Conservation (phyloP, 2,888 invertebrate species). For the Coenonympha glycerion region DNA sequence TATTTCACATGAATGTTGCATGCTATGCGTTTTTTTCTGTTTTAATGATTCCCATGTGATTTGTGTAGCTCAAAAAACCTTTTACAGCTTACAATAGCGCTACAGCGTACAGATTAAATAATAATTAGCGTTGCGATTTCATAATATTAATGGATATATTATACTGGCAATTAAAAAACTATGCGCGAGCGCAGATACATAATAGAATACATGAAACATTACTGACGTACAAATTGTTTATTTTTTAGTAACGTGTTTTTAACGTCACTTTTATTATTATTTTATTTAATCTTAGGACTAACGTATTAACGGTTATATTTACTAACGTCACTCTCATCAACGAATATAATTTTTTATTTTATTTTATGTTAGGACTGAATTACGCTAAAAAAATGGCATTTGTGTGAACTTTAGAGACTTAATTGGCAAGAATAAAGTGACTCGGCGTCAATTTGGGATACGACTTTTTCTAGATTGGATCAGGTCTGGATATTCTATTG, state of each 20-base stretch:
- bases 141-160: conserved; percentile 6
- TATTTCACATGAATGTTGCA: conserved; percentile 10
- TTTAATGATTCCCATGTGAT: conserved; percentile 48
- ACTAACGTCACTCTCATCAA: too few species aligned
- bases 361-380: neutral
- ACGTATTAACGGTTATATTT: too few species aligned
- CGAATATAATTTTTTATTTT: neutral
- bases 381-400: neutral
- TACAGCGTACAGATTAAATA: conserved; percentile 47
- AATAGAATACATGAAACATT: neutral
- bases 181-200: conserved; percentile 2
- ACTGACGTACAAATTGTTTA: neutral
- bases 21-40: conserved; percentile 2
- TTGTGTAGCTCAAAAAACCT: conserved; percentile 20
- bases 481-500: neutral
- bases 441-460: neutral
- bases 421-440: neutral
- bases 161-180: conserved; percentile 14
- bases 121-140: conserved; percentile 36
- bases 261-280: too few species aligned
- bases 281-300: too few species aligned
- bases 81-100: conserved; percentile 21
- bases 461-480: neutral
- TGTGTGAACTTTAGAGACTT: neutral
- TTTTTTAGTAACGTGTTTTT: too few species aligned